Evolutionary conservation across 2,113 vertebrate genomes (phyloP).

Genomic region (Pygathrix nemaeus): DNA sequence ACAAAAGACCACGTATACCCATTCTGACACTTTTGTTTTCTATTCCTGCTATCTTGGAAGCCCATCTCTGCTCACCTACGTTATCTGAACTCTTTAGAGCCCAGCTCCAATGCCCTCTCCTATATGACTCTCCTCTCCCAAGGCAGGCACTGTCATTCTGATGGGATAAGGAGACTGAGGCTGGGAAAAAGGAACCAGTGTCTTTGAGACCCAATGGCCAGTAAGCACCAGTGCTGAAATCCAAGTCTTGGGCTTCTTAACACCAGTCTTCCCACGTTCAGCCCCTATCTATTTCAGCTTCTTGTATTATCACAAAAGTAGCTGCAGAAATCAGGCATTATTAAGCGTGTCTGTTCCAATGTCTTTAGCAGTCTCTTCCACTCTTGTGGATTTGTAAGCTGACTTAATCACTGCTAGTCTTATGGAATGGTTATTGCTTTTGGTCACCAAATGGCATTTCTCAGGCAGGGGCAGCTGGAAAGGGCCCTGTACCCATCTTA

Average conservation of each 20-base stretch:
- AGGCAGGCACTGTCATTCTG: neutral
- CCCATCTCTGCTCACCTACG: neutral
- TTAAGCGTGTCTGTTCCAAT: neutral
- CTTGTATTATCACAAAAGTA: neutral
- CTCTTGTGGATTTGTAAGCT: neutral
- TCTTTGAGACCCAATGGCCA: neutral
- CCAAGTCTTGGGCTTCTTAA: neutral
- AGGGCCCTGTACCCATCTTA: neutral
- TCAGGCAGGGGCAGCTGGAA: neutral
- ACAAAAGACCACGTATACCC: neutral
- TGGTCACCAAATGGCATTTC: neutral
- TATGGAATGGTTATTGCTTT: neutral
- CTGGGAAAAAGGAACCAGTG: neutral
- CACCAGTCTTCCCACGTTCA: neutral
- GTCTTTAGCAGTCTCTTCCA: neutral
- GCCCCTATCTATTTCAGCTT: neutral
- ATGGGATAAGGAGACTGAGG: neutral
- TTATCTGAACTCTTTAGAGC: neutral
- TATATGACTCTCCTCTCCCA: neutral
- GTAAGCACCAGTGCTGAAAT: neutral
- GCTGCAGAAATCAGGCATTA: neutral
- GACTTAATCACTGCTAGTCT: neutral
- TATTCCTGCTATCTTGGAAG: neutral
- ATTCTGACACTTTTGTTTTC: neutral
- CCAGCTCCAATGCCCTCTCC: neutral